Conservation (phyloP, 2,113 vertebrate genomes). For the Notothenia coriiceps region DNA sequence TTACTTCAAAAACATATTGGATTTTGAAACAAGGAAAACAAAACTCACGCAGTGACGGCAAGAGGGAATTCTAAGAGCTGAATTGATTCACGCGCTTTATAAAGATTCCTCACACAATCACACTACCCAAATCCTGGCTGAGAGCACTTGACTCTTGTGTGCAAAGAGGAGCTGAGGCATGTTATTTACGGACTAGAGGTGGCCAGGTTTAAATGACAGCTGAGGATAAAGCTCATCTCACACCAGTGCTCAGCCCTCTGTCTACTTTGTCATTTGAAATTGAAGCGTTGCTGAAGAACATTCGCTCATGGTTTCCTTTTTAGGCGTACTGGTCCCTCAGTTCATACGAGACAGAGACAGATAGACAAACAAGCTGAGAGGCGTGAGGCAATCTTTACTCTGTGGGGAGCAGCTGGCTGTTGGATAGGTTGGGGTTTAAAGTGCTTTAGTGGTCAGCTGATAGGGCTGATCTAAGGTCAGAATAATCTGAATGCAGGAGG, state of each 20-base stretch:
- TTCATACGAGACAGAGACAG: conserved; percentile 39
- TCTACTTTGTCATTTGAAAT: conserved; percentile 71
- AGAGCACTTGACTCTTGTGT: conserved; percentile 57
- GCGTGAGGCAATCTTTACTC: conserved; percentile 59
- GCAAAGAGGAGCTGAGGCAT: conserved; percentile 54
- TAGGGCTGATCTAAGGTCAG: conserved; percentile 88
- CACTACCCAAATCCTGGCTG: conserved; percentile 45
- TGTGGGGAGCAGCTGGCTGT: conserved; percentile 70
- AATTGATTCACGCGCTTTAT: conserved; percentile 44
- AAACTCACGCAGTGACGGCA: conserved; percentile 30
- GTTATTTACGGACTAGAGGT: conserved; percentile 64
- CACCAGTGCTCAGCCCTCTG: conserved; percentile 53
- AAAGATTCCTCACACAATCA: conserved; percentile 9
- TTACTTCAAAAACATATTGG: conserved; percentile 35
- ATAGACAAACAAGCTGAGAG: conserved; percentile 58
- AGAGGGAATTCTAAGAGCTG: conserved; percentile 17
- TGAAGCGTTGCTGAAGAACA: conserved; percentile 53
- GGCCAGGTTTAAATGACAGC: conserved; percentile 65
- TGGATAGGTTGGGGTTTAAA: conserved; percentile 55
- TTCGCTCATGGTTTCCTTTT: conserved; percentile 57
- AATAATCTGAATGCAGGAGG: conserved; percentile 92
- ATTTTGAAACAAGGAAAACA: conserved; percentile 44
- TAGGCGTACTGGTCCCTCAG: conserved; percentile 35
- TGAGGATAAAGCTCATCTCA: conserved; percentile 74
- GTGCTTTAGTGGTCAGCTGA: conserved; percentile 74